Evolutionary conservation across 2,113 vertebrate genomes (phyloP).

Genomic region (Dromaius novaehollandiae): DNA sequence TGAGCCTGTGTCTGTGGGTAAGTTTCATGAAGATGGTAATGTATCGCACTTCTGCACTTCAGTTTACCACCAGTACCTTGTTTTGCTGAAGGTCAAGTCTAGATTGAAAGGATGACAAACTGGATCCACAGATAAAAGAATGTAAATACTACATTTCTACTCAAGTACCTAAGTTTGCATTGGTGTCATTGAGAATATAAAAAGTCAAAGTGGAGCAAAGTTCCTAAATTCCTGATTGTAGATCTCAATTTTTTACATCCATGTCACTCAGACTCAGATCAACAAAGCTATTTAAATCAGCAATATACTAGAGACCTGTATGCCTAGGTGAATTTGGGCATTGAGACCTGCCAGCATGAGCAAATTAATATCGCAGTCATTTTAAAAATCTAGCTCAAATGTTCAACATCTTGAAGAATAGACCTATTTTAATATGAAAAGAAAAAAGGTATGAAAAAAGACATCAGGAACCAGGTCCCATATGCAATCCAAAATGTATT

Average conservation of each 20-base stretch:
- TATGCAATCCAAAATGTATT: neutral
- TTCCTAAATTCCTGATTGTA: neutral
- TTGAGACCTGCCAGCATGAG: neutral
- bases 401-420: neutral
- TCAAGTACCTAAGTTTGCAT: neutral
- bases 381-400: neutral
- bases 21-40: neutral
- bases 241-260: neutral
- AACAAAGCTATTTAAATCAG: neutral
- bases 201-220: neutral
- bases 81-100: neutral
- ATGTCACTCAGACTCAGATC: neutral
- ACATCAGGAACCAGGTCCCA: neutral
- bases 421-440: neutral
- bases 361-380: neutral
- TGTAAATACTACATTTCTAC: accelerated
- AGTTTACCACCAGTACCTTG: neutral
- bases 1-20: accelerated
- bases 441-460: neutral
- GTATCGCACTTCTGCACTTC: neutral
- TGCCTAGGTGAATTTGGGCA: neutral
- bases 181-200: neutral
- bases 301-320: neutral
- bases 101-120: neutral
- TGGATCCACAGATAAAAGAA: neutral